Percentiles rank a stretch among this genome's conserved stretches.
These are phyloP conservation scores for Elmis aenea DNA, from an alignment of 2,888 invertebrate genomes.

Conservation along the genomic window DNA sequence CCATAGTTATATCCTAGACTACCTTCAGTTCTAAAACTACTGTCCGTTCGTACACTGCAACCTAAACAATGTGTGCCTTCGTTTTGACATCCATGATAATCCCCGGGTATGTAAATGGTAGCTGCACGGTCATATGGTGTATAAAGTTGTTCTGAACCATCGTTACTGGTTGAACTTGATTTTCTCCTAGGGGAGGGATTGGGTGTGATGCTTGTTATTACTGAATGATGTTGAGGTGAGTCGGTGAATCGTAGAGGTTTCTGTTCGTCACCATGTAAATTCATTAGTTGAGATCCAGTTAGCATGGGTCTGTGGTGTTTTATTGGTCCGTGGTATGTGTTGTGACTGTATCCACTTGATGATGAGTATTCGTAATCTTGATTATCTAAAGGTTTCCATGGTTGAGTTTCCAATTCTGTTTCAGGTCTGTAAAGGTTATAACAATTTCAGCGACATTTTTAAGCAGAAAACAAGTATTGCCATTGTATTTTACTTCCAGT, in stretches of 20 bases:
- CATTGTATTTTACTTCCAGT: no score
- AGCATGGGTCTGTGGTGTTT: conserved; percentile 65
- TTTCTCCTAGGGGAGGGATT: conserved; percentile 64
- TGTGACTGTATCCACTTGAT: conserved; percentile 65
- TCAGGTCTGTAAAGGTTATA: conserved; percentile 39
- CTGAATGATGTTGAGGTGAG: conserved; percentile 64
- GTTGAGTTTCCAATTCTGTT: conserved; percentile 37
- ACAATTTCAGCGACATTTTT: no score
- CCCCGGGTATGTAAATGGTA: conserved; percentile 47
- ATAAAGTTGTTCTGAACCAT: conserved; percentile 57
- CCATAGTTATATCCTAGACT: conserved; percentile 27
- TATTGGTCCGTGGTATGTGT: conserved; percentile 87
- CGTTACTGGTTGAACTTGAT: conserved; percentile 65
- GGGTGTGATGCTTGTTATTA: conserved; percentile 38
- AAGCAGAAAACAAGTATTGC: no score
- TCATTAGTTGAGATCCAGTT: conserved; percentile 50
- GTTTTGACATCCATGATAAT: conserved; percentile 38
- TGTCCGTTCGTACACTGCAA: conserved; percentile 33
- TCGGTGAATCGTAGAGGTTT: conserved; percentile 70
- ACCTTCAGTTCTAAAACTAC: conserved; percentile 20
- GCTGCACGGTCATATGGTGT: conserved; percentile 47
- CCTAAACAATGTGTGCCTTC: conserved; percentile 38
- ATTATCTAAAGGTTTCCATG: conserved; percentile 37
- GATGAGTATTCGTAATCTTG: conserved; percentile 56
- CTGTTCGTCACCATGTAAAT: conserved; percentile 52